These are phyloP conservation scores for Gymnosoma rotundatum DNA, from an alignment of 2,888 invertebrate genomes.

Conservation along the genomic window DNA sequence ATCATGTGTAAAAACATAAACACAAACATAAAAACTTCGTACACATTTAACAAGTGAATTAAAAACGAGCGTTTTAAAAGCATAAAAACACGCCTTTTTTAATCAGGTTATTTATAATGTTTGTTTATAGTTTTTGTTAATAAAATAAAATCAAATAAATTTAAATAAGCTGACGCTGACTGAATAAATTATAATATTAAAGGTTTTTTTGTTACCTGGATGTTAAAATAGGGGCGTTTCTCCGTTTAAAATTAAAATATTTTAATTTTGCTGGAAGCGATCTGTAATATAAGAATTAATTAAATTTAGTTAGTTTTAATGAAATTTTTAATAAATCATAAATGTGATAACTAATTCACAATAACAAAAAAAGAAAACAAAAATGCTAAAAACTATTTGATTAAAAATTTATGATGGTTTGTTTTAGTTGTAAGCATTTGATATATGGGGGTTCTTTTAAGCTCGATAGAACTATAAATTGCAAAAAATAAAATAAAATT, in stretches of 20 bases:
- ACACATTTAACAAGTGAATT: conserved; percentile 21
- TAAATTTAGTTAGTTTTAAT: not conserved
- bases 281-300: conserved; percentile 35
- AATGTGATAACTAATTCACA: too few species aligned
- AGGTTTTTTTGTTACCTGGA: not conserved
- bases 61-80: conserved; percentile 1
- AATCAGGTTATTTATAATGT: not conserved
- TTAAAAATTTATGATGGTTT: too few species aligned
- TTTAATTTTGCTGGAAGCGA: conserved; percentile 31
- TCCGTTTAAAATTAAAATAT: conserved; percentile 9
- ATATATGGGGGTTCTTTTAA: too few species aligned
- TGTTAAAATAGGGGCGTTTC: not conserved
- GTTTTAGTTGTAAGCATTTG: too few species aligned
- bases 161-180: not conserved
- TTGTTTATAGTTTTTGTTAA: not conserved
- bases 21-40: not conserved
- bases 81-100: not conserved
- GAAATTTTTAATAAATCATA: not conserved
- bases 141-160: conserved; percentile 11
- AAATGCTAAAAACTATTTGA: too few species aligned
- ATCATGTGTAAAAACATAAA: not conserved
- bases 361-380: too few species aligned
- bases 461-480: too few species aligned
- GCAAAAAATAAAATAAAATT: too few species aligned
- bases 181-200: not conserved